These are phyloP conservation scores for Cisticola juncidis DNA, from an alignment of 2,113 vertebrate genomes.

Conservation along the genomic window DNA sequence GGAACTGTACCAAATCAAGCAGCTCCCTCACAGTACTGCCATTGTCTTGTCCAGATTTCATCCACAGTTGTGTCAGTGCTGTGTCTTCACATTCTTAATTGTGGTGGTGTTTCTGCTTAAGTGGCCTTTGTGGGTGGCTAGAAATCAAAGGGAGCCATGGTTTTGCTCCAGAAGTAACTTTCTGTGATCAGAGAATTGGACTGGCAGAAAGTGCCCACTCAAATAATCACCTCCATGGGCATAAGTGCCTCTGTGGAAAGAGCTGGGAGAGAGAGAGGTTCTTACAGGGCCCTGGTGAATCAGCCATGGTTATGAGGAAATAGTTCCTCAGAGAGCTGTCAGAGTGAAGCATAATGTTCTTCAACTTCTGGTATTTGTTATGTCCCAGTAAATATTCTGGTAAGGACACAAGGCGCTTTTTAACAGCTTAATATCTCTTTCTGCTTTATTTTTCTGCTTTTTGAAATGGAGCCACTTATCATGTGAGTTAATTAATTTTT, in stretches of 20 bases:
- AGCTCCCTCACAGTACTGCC: background rate
- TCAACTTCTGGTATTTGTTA: background rate
- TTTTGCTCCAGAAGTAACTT: background rate
- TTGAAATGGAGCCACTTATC: background rate
- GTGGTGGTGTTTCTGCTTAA: background rate
- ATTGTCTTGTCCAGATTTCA: background rate
- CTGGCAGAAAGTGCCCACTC: background rate
- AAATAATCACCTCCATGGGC: background rate
- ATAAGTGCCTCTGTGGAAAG: background rate
- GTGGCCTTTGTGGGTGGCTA: background rate
- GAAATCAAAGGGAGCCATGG: background rate
- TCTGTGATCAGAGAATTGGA: background rate
- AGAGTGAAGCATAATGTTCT: background rate
- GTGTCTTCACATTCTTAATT: background rate
- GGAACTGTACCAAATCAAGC: background rate
- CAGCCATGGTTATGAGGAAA: background rate
- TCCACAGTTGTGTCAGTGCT: background rate
- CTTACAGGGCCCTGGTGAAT: background rate
- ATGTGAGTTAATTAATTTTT: background rate
- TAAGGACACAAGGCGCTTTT: background rate
- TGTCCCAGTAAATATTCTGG: background rate
- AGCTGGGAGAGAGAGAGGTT: background rate
- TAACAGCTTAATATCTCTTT: background rate
- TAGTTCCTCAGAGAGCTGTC: background rate
- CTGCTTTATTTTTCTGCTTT: background rate